These are phyloP conservation scores for Amazona vittata DNA, from an alignment of 2,113 vertebrate species.

Conservation along the genomic window DNA sequence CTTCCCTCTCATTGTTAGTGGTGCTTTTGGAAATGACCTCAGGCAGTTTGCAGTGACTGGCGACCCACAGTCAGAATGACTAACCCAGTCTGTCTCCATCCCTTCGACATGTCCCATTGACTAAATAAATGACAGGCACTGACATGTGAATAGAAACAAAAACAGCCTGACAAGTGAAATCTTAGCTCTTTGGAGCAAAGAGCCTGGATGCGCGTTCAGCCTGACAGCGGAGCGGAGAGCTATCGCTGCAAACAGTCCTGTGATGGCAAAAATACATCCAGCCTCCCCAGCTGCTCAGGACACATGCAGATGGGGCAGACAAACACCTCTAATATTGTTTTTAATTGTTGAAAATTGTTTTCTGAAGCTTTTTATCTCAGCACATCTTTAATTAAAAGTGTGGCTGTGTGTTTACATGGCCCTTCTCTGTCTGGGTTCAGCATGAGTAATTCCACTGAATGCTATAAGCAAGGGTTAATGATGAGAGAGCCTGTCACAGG, in stretches of 20 bases:
- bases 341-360: constrained; percentile 45
- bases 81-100: constrained; percentile 74
- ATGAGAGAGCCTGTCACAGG: not conserved
- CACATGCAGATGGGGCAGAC: not conserved
- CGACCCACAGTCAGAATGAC: constrained; percentile 68
- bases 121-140: constrained; percentile 67
- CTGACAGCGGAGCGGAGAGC: not conserved
- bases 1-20: constrained; percentile 67
- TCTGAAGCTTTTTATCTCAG: constrained; percentile 43
- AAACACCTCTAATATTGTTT: not conserved
- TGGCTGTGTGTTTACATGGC: not conserved
- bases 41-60: constrained; percentile 59
- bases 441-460: not conserved
- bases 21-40: constrained; percentile 72
- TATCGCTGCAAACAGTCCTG: not conserved
- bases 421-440: constrained; percentile 3
- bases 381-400: constrained; percentile 40
- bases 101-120: constrained; percentile 63
- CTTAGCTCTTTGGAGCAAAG: constrained; percentile 48
- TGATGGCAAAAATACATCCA: rapidly evolving
- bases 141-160: constrained; percentile 65
- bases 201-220: not conserved
- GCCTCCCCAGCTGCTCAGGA: not conserved
- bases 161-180: constrained; percentile 53
- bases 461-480: not conserved